Evolutionary conservation across 2,113 vertebrate species (phyloP), one percentile per base, ranked within the genome.

Genomic region (Bucco capensis): DNA sequence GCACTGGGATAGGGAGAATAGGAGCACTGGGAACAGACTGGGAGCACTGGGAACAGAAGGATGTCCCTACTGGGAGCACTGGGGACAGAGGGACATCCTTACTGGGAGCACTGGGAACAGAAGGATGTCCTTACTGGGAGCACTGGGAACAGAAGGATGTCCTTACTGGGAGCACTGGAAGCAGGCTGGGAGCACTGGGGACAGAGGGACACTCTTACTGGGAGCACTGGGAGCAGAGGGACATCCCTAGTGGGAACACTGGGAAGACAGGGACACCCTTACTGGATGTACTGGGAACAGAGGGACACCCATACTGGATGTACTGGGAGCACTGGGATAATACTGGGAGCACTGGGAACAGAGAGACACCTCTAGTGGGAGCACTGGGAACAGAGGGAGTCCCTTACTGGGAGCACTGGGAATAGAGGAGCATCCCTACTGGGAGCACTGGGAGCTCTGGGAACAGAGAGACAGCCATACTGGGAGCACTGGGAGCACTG

Each of bases 81-180:
- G 56, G 56, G 64, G 51, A 8, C 10, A 9, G 6, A 4, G 6
- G 7, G 33, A 37, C 16, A 2, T 12, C 19, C 4, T 2, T 2
- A 37, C 70, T 54, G 27, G 42, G 42, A 71, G 23, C 30, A 38
- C 22, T 35, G 57, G 67, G 51, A 47, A 16, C 23, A 23, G 4
- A 27, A 8, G 28, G 31, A 33, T 7, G 12, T 8, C 27, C 7
- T 10, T 4, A 37, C 40, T 37, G 42, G 23, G 22, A 74, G 53
- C 35, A 38, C 49, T 53, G 71, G 33, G 14, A n/a, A 12, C 50
- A 42, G 40, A 42, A 15, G 40, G 40, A 42, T 15, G 15, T 15
- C 40, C 40, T 12, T 15, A 51, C 11, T 51, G 50, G 50, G 51
- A 47, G 25, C 38, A 10, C 15, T 74, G 53, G 58, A 5, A 5